Evolutionary conservation across 2,113 vertebrate species (phyloP).

Genomic region (Leptobrachium ailaonicum): DNA sequence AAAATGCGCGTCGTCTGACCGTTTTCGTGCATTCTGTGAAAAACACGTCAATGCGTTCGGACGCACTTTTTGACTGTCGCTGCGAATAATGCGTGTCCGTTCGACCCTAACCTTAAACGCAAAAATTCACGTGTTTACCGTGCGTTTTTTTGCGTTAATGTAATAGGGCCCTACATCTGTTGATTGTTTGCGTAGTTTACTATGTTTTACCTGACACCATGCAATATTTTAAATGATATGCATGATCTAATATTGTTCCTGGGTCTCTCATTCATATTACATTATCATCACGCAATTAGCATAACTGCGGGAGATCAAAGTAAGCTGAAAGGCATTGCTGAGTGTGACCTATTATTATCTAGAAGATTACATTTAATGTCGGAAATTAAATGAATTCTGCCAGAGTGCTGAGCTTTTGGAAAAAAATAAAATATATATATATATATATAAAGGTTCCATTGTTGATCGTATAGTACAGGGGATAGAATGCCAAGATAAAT

Average conservation of each 20-base stretch:
- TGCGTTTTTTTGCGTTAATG: too few species aligned
- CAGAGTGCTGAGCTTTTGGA: conserved; percentile 32
- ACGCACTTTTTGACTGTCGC: too few species aligned
- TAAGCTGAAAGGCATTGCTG: conserved; percentile 55
- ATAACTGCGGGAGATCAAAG: conserved; percentile 56
- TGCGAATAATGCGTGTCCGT: too few species aligned
- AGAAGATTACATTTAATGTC: conserved; percentile 54
- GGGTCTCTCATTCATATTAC: conserved; percentile 27
- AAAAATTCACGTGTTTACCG: too few species aligned
- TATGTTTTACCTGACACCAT: conserved; percentile 14
- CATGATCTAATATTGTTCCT: conserved; percentile 47
- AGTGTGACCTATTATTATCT: conserved; percentile 65
- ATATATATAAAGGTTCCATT: conserved; percentile 40
- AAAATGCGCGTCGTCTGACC: too few species aligned
- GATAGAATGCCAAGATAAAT: conserved; percentile 48
- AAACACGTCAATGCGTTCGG: too few species aligned
- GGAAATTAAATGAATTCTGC: conserved; percentile 58
- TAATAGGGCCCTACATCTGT: neutral
- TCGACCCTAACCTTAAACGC: too few species aligned
- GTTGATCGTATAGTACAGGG: conserved; percentile 43
- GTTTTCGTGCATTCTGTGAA: too few species aligned
- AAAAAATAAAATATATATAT: too few species aligned
- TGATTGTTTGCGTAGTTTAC: neutral
- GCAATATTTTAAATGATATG: conserved; percentile 54
- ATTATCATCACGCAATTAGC: conserved; percentile 61